Evolutionary conservation across 1,140 invertebrate species (phyloP).

Genomic region (Heliconius hermathena): DNA sequence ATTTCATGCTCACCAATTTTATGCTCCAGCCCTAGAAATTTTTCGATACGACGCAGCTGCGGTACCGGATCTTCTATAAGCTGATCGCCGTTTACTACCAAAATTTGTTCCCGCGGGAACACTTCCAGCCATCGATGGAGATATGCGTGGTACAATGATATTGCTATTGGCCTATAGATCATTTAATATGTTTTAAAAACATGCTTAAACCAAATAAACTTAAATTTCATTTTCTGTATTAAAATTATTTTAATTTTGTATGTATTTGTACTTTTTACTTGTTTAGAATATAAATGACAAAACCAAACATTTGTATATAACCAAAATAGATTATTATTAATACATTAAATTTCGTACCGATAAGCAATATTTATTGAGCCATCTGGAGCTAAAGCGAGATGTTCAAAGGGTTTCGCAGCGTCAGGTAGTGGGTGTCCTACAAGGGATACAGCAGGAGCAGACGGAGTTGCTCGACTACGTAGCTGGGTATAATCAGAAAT

Average conservation of each 20-base stretch:
- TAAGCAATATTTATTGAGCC: slow-evolving; percentile 92
- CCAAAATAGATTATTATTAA: neutral
- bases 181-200: slow-evolving; percentile 19
- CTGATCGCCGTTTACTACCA: slow-evolving; percentile 97
- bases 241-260: neutral
- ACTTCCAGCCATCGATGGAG: slow-evolving; percentile 92
- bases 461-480: slow-evolving; percentile 87
- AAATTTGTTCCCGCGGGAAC: slow-evolving; percentile 94
- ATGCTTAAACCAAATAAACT: neutral
- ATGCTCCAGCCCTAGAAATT: slow-evolving; percentile 91
- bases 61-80: slow-evolving; percentile 97
- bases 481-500: slow-evolving; percentile 98
- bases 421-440: slow-evolving; percentile 63
- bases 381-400: slow-evolving; percentile 89
- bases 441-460: slow-evolving; percentile 71
- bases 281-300: no score
- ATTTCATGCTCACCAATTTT: slow-evolving; percentile 64
- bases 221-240: no score
- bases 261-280: neutral
- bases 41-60: slow-evolving; percentile 93
- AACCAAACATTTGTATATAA: neutral
- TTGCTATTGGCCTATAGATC: slow-evolving; percentile 85
- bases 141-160: slow-evolving; percentile 93
- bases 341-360: slow-evolving; percentile 63
- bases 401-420: slow-evolving; percentile 87